Evolutionary conservation across 2,113 vertebrate genomes (phyloP).

Genomic region (Boulengeromyrus knoepffleri): DNA sequence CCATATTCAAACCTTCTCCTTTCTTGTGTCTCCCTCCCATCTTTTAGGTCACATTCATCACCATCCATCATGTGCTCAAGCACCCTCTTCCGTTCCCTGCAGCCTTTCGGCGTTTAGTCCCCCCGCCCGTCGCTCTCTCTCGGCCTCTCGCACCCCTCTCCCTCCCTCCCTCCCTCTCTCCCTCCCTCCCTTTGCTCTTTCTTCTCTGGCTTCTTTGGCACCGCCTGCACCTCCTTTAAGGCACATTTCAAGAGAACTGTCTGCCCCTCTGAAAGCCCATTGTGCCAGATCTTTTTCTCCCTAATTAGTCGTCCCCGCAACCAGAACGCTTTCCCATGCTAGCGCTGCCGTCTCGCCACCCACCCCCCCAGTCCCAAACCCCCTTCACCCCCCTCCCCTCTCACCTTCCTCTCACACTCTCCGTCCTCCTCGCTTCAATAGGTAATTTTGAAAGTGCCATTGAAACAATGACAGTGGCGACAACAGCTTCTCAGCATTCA

Average conservation of each 20-base stretch:
- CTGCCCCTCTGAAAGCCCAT: constrained; percentile 60
- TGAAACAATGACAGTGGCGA: not conserved
- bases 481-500: not conserved
- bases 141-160: constrained; percentile 23
- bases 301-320: constrained; percentile 59
- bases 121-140: constrained; percentile 4
- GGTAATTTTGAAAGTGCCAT: constrained; percentile 19
- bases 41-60: constrained; percentile 27
- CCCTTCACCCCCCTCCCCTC: not conserved
- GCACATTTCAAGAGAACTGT: constrained; percentile 64
- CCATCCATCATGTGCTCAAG: constrained; percentile 35
- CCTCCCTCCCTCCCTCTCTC: constrained; percentile 20
- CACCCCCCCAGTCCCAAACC: constrained; percentile 34
- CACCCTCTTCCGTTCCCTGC: constrained; percentile 15
- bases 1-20: constrained; percentile 28
- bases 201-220: constrained; percentile 29
- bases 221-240: constrained; percentile 60
- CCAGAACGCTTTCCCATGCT: constrained; percentile 58
- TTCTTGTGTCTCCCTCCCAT: constrained; percentile 28
- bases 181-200: constrained; percentile 35
- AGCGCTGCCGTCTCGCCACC: constrained; percentile 54
- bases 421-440: not conserved
- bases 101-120: constrained; percentile 13
- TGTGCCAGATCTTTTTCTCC: constrained; percentile 59
- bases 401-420: constrained; percentile 29